phyloP scores from a whole-genome alignment of 2,888 invertebrate genomes.

The Trichogramma evanescens region DNA sequence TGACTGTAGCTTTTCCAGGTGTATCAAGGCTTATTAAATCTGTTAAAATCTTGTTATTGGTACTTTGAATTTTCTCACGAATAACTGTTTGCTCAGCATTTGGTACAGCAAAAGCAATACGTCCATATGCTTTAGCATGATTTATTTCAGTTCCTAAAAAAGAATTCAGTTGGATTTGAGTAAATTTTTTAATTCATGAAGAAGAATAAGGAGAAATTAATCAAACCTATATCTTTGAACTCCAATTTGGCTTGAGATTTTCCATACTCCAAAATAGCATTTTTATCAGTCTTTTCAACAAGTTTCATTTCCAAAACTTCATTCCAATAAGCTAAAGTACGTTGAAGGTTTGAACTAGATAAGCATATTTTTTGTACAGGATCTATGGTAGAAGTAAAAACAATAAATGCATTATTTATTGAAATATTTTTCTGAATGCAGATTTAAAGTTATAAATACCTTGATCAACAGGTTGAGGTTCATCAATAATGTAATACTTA shows the following conservation, averaged over 20 bases:
- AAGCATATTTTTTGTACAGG: conserved; percentile 75
- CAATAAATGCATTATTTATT: background rate
- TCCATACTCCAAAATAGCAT: conserved; percentile 63
- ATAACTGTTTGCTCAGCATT: conserved; percentile 68
- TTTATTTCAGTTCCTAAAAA: conserved; percentile 59
- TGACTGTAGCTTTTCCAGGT: conserved; percentile 93
- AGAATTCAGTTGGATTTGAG: background rate
- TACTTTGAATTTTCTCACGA: conserved; percentile 64
- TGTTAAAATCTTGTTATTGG: conserved; percentile 71
- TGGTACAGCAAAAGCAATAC: conserved; percentile 91
- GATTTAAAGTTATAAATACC: conserved; percentile 47
- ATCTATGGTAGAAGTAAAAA: conserved; percentile 51
- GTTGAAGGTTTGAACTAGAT: conserved; percentile 67
- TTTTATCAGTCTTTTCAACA: conserved; percentile 57
- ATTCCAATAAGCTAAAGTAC: conserved; percentile 79
- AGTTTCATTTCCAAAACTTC: conserved; percentile 68
- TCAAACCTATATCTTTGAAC: conserved; percentile 62
- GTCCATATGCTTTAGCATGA: conserved; percentile 85
- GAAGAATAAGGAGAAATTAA: background rate
- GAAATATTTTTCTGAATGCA: background rate
- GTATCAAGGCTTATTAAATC: conserved; percentile 90
- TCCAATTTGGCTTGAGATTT: conserved; percentile 71
- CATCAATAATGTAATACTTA: conserved; percentile 71
- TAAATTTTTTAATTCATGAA: conserved; percentile 4
- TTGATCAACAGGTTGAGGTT: conserved; percentile 59